Evolutionary conservation across 2,888 invertebrate species (phyloP).

Genomic region (Furcula furcula): DNA sequence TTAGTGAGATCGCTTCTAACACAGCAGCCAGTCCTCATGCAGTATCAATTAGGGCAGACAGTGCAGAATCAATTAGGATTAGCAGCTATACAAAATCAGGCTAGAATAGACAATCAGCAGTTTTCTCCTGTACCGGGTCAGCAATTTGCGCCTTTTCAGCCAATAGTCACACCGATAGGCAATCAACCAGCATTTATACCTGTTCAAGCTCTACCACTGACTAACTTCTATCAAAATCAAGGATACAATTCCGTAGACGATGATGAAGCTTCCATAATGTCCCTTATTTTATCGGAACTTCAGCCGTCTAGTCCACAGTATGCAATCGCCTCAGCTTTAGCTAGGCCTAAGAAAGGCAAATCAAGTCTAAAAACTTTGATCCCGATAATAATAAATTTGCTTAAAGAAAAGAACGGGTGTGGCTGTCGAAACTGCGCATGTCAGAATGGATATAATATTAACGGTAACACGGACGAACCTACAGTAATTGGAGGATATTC

Average conservation of each 20-base stretch:
- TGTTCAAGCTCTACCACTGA: conserved; percentile 31
- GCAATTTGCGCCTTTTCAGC: conserved; percentile 9
- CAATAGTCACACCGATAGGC: conserved; percentile 17
- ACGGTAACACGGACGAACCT: conserved; percentile 22
- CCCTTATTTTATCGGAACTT: conserved; percentile 35
- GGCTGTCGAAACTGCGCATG: conserved; percentile 42
- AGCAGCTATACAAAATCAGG: conserved; percentile 12
- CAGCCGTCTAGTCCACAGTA: conserved; percentile 17
- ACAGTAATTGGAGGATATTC: conserved; percentile 42
- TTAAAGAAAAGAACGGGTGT: conserved; percentile 54
- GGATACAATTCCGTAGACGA: conserved; percentile 4
- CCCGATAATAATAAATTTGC: conserved; percentile 58
- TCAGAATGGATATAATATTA: conserved; percentile 11
- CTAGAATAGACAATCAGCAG: conserved; percentile 8
- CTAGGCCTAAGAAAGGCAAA: conserved; percentile 30
- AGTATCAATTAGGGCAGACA: conserved; percentile 13
- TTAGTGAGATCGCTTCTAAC: conserved; percentile 20
- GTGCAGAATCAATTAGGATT: conserved; percentile 14
- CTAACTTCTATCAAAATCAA: conserved; percentile 21
- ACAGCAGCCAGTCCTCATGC: conserved; percentile 11
- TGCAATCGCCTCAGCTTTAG: conserved; percentile 18
- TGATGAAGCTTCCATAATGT: conserved; percentile 30
- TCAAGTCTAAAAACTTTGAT: conserved; percentile 54
- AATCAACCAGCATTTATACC: conserved; percentile 30
- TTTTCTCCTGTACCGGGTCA: conserved; percentile 4